Evolutionary conservation across 2,888 invertebrate species (phyloP), one percentile per base, ranked within the genome.

Genomic region (Cataglyphis altisquamis): DNA sequence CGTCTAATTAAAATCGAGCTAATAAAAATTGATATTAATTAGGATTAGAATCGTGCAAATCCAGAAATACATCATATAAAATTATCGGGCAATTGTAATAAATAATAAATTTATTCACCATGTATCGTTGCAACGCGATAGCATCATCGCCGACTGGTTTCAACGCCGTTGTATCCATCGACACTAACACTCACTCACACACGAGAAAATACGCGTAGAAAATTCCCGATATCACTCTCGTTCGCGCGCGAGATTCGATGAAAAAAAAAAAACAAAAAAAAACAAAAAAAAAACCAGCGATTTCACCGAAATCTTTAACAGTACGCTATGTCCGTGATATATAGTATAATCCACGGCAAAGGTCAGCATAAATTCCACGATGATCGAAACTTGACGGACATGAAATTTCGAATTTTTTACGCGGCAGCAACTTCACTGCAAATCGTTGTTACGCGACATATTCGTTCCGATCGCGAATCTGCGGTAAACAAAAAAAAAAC

Each of bases 71-170:
- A 15, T 55, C 36, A 66, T 0, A 4, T 41, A 36, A 55, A 72
- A 39, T 72, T 57, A 57, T 39, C 36, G 21, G 10, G 0, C 10
- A 25, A 48, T 21, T 55, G 18, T 39, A 73, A 60, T 12, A 29
- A 57, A 39, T n/a, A 55, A 25, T n/a, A 55, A 25, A 73, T 73
- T 6, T 41, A 41, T 60, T 73, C 29, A 73, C 72, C 57, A n/a
- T 48, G 48, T 48, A 12, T 29, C 39, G 57, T 57, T 72, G 57
- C 8, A 6, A 5, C 25, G 12, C 25, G 1, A 8, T 18, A 21
- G 1, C 18, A 3, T 1, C 4, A 6, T 41, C 57, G 57, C 39
- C 12, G 39, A 10, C 8, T 60, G 39, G 0, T 60, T 18, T 57
- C 18, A 32, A 18, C 36, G 5, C 55, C 36, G 8, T 60, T 39